A percentile compares a stretch with the other conserved stretches of the same genome.
Evolutionary conservation across 2,888 invertebrate genomes (phyloP).

Genomic region (Yponomeuta cagnagella): DNA sequence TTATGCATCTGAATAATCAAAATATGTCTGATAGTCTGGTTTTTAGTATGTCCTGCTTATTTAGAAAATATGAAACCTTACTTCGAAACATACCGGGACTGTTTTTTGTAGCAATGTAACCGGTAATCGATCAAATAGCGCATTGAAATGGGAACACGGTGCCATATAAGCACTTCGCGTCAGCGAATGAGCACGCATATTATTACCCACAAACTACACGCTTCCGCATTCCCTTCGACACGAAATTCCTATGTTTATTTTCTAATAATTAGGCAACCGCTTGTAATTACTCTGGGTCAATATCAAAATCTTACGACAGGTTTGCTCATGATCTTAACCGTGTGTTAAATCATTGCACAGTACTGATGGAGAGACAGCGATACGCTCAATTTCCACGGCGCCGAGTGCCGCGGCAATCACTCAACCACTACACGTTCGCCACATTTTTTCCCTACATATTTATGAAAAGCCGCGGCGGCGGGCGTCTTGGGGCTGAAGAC

Average conservation of each 20-base stretch:
- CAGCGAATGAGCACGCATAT: background rate
- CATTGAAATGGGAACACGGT: background rate
- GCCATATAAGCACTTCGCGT: background rate
- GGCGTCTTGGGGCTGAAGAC: background rate
- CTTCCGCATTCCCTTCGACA: slow-evolving; percentile 59
- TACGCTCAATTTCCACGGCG: slow-evolving; percentile 9
- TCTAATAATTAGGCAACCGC: slow-evolving; percentile 8
- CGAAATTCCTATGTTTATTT: slow-evolving; percentile 29
- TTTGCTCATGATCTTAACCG: no score
- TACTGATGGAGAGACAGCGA: background rate
- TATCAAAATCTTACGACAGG: no score
- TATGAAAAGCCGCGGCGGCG: slow-evolving; percentile 15
- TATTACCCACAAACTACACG: slow-evolving; percentile 28
- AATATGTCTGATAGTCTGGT: no score
- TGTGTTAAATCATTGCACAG: background rate
- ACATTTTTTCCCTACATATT: slow-evolving; percentile 17
- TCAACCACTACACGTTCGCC: slow-evolving; percentile 16
- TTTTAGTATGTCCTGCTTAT: no score
- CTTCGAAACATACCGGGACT: no score
- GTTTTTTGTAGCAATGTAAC: background rate
- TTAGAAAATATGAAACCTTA: no score
- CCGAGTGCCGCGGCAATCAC: slow-evolving; percentile 12
- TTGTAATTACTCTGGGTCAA: background rate
- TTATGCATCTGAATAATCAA: no score
- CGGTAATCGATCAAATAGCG: background rate